A percentile compares a stretch with the other conserved stretches of the same genome.
Conservation (phyloP, 2,797 vertebrate species). For the Rhinophrynus dorsalis region DNA sequence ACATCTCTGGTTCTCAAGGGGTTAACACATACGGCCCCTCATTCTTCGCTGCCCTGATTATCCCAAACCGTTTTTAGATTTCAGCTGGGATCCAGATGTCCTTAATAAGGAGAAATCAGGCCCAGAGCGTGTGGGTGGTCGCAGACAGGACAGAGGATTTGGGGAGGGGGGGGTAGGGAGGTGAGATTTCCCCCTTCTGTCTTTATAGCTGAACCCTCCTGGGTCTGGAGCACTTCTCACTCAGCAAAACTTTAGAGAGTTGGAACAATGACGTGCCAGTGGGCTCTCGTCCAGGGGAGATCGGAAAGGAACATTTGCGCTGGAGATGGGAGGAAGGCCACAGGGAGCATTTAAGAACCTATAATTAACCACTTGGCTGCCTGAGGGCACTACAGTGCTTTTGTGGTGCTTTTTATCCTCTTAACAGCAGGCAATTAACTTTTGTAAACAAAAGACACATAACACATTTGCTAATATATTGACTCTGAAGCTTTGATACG, state of each 20-base stretch:
- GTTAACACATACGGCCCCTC: too few relatives aligned
- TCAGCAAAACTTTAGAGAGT: neutral
- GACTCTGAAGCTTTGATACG: neutral
- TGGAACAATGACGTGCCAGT: neutral
- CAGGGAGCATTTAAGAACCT: neutral
- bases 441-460: neutral
- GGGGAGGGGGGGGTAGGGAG: neutral
- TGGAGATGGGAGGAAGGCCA: neutral
- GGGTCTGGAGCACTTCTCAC: neutral
- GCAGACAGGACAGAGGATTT: conserved; percentile 11
- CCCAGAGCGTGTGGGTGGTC: conserved; percentile 30
- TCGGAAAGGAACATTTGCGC: neutral
- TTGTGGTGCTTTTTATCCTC: neutral
- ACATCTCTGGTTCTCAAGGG: too few relatives aligned
- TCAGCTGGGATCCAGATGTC: conserved; percentile 40
- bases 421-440: neutral
- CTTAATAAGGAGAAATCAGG: conserved; percentile 20
- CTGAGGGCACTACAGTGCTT: neutral
- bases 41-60: neutral
- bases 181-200: neutral
- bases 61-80: neutral
- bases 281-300: neutral
- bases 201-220: neutral
- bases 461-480: neutral
- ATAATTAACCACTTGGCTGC: neutral